Base-by-base conservation (phyloP, 2,888 invertebrate species). In the Drymonia ruficornis region DNA sequence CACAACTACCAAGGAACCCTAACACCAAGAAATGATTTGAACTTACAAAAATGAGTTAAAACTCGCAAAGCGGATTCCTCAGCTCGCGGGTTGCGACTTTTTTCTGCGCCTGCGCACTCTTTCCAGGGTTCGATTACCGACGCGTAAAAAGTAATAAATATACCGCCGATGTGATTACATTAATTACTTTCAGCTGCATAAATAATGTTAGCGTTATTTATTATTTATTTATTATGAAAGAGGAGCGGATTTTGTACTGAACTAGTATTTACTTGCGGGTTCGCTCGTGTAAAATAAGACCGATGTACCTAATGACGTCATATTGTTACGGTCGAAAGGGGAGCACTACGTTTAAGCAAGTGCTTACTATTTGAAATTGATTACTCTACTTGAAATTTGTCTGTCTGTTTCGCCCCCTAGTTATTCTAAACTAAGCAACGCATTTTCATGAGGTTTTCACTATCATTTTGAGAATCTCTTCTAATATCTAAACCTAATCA, bases 41-140 rank as follows among this genome's bases (percentile, higher is more conserved):
- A 72, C 75, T 76, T 74, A 76, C 78, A 75, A 78, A 80, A 70
- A 72, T 71, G 72, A 73, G 72, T 73, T 73, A 73, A 72, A 72
- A 64, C 69, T 61, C 55, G 59, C 64, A 67, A 69, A 69, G 72
- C 63, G 61, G 67, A 72, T 70, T 65, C 72, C 59, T 60, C 54
- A 57, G 48, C 52, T 34, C 29, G 53, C 50, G 53, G 50, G 62
- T 56, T 38, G 51, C 15, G 60, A 67, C 62, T 67, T 70, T 70
- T 70, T 70, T 67, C 59, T 50, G 50, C 59, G 55, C 59, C 49
- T 57, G 59, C 23, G 23, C 56, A 57, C 59, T 55, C 56, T 61
- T 6, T 47, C 4, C n/a, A 12, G 61, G 70, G 56, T 68, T 70
- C 70, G 70, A 70, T 70, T 70, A 70, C 70, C 56, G 64, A 49